Percentiles rank a stretch among this genome's conserved stretches.
These are phyloP conservation scores for Molossus alvarezi DNA, from an alignment of 2,797 vertebrate genomes.

Conservation along the genomic window DNA sequence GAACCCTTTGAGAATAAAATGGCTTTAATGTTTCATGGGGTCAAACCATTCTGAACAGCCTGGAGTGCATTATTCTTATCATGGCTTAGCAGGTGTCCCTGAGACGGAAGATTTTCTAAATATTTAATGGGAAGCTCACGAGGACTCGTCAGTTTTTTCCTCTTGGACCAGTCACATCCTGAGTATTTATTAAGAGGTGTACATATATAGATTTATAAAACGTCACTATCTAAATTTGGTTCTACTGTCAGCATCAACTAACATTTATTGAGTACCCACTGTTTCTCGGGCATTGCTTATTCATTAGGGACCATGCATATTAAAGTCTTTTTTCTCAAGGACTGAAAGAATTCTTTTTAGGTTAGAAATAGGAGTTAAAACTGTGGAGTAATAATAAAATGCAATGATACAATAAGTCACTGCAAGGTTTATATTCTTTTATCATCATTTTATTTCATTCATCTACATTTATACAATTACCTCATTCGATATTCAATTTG, in stretches of 20 bases:
- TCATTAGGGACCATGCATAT: not conserved
- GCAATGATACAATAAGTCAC: slow-evolving; percentile 8
- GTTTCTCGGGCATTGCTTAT: slow-evolving; percentile 63
- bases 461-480: slow-evolving; percentile 23
- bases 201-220: slow-evolving; percentile 67
- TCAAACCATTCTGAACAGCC: slow-evolving; percentile 76
- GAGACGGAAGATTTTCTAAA: slow-evolving; percentile 76
- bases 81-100: slow-evolving; percentile 74
- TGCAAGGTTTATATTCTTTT: slow-evolving; percentile 60
- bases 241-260: slow-evolving; percentile 37
- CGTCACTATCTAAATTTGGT: slow-evolving; percentile 65
- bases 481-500: slow-evolving; percentile 72
- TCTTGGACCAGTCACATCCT: slow-evolving; percentile 8
- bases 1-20: slow-evolving; percentile 74
- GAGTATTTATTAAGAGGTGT: slow-evolving; percentile 65
- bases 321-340: slow-evolving; percentile 40
- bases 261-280: slow-evolving; percentile 50
- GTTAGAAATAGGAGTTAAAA: slow-evolving; percentile 52
- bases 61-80: slow-evolving; percentile 81
- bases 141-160: slow-evolving; percentile 52
- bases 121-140: slow-evolving; percentile 77
- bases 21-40: slow-evolving; percentile 81
- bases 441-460: slow-evolving; percentile 35
- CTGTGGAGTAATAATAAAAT: slow-evolving; percentile 55
- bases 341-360: slow-evolving; percentile 32